These are phyloP conservation scores for Chrysopilus asiliformis DNA, from an alignment of 2,888 invertebrate genomes.

Conservation along the genomic window DNA sequence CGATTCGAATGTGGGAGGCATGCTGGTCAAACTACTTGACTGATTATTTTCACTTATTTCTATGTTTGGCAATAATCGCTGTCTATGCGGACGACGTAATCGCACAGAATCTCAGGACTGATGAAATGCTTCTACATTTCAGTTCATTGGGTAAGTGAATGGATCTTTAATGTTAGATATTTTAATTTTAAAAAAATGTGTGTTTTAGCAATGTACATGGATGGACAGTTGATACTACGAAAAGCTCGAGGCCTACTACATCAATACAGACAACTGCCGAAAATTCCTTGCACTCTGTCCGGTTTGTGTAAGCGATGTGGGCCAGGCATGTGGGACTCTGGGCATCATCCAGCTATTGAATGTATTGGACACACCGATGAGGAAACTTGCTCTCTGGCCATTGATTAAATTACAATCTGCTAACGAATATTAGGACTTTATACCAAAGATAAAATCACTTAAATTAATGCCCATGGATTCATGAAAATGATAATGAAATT, in stretches of 20 bases:
- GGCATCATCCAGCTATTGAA: slow-evolving; percentile 74
- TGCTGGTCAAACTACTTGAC: slow-evolving; percentile 97
- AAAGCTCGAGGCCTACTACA: slow-evolving; percentile 86
- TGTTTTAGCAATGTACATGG: slow-evolving; percentile 84
- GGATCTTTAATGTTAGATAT: background rate
- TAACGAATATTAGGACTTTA: slow-evolving; percentile 1
- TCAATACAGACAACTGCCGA: slow-evolving; percentile 75
- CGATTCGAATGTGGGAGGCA: slow-evolving; percentile 88
- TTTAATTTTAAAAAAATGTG: background rate
- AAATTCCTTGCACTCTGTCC: slow-evolving; percentile 79
- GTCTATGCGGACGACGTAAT: slow-evolving; percentile 89
- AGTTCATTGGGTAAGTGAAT: slow-evolving; percentile 59
- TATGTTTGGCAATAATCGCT: slow-evolving; percentile 84
- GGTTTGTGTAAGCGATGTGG: slow-evolving; percentile 81
- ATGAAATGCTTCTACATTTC: slow-evolving; percentile 90
- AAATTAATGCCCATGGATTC: background rate
- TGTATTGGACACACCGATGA: slow-evolving; percentile 61
- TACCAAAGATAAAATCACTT: slow-evolving; percentile 2
- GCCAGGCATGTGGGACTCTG: slow-evolving; percentile 90
- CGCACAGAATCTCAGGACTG: slow-evolving; percentile 79
- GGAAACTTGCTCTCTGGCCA: slow-evolving; percentile 37
- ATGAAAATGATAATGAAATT: slow-evolving; percentile 3
- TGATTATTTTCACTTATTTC: slow-evolving; percentile 89
- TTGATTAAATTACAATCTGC: slow-evolving; percentile 24
- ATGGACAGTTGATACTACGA: slow-evolving; percentile 74